Conservation (phyloP, 2,888 invertebrate genomes). For the Chydorus sphaericus region DNA sequence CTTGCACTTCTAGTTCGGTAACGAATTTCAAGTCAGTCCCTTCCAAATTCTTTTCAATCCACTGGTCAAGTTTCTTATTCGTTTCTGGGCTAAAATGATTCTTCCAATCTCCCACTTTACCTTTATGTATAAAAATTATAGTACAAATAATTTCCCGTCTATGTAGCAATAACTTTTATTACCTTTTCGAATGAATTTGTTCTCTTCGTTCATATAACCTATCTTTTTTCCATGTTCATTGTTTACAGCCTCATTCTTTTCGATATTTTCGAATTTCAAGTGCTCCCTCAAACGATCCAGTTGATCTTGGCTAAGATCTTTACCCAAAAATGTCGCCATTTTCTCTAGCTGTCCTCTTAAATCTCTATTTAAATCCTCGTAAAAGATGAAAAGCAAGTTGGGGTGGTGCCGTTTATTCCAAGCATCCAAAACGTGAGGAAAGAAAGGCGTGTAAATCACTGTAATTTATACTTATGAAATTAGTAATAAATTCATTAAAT, state of each 20-base stretch:
- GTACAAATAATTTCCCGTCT: too few species aligned
- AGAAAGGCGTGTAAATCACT: slow-evolving; percentile 60
- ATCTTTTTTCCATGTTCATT: slow-evolving; percentile 16
- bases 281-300: slow-evolving; percentile 52
- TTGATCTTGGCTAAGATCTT: slow-evolving; percentile 47
- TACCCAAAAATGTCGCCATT: slow-evolving; percentile 56
- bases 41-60: slow-evolving; percentile 41
- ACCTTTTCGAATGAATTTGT: slow-evolving; percentile 16
- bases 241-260: slow-evolving; percentile 61
- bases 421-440: slow-evolving; percentile 62
- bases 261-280: slow-evolving; percentile 67
- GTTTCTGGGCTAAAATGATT: slow-evolving; percentile 59
- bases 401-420: slow-evolving; percentile 47
- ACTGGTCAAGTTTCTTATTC: slow-evolving; percentile 52
- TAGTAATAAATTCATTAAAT: background rate
- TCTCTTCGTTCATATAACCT: slow-evolving; percentile 11
- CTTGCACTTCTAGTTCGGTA: background rate
- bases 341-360: slow-evolving; percentile 46
- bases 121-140: too few species aligned
- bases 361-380: slow-evolving; percentile 64
- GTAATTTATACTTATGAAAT: background rate
- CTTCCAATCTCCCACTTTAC: slow-evolving; percentile 51
- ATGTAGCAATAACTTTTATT: too few species aligned
- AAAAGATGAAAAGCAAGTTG: slow-evolving; percentile 60
- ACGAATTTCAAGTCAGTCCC: background rate